These are phyloP conservation scores for Lethrus apterus DNA, from an alignment of 1,140 invertebrate genomes.

Conservation along the genomic window DNA sequence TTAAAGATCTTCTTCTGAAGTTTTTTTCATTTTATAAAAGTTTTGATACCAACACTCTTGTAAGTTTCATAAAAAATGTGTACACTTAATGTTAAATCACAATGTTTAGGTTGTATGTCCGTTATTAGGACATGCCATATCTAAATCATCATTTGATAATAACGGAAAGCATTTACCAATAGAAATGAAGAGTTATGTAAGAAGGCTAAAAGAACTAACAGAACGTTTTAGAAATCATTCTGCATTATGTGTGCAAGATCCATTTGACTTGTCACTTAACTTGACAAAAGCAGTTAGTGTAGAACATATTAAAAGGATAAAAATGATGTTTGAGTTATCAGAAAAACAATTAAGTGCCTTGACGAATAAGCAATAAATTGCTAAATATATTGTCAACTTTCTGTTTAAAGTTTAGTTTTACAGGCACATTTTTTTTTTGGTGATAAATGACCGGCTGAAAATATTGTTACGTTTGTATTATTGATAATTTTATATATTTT, in stretches of 20 bases:
- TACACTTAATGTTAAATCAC: too few relatives aligned
- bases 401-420: too few relatives aligned
- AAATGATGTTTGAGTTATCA: constrained; percentile 26
- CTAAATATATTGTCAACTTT: too few relatives aligned
- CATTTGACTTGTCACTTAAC: constrained; percentile 44
- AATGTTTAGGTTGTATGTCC: constrained; percentile 40
- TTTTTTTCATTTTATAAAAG: constrained; percentile 35
- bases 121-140: constrained; percentile 32
- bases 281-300: constrained; percentile 36
- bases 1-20: constrained; percentile 27
- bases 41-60: too few relatives aligned
- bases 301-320: constrained; percentile 27
- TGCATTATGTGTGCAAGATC: constrained; percentile 42
- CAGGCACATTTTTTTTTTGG: too few relatives aligned
- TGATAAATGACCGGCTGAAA: too few relatives aligned
- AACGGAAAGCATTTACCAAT: constrained; percentile 27
- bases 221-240: constrained; percentile 32
- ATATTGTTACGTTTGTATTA: too few relatives aligned
- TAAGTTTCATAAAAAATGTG: too few relatives aligned
- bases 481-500: too few relatives aligned
- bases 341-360: constrained; percentile 16
- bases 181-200: constrained; percentile 34
- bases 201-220: constrained; percentile 23
- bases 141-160: constrained; percentile 31
- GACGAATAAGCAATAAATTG: too few relatives aligned